These are phyloP conservation scores for Hypomecis atomaria DNA, from an alignment of 2,888 invertebrate species.

Conservation along the genomic window DNA sequence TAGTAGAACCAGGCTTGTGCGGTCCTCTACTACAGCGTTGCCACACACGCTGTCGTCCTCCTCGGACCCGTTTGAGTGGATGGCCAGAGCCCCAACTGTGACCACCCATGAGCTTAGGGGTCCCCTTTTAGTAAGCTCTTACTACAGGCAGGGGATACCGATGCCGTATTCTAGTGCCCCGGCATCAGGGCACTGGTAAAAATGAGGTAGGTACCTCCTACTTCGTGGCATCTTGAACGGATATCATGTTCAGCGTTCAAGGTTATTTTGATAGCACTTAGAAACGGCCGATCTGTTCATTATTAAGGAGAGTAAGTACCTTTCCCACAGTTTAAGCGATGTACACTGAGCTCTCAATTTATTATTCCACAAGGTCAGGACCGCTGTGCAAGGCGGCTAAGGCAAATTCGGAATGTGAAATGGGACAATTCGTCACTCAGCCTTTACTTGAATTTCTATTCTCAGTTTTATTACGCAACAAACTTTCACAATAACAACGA, in stretches of 20 bases:
- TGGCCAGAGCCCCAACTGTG: too few relatives aligned
- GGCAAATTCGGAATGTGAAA: slow-evolving; percentile 10
- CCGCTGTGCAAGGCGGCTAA: slow-evolving; percentile 3
- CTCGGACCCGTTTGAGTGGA: too few relatives aligned
- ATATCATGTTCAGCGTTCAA: background rate
- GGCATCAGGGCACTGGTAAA: too few relatives aligned
- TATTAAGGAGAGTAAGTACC: slow-evolving; percentile 13
- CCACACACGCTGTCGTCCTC: too few relatives aligned
- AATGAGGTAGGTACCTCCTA: too few relatives aligned
- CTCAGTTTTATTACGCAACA: background rate
- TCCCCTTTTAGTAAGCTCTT: too few relatives aligned
- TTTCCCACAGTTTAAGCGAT: background rate
- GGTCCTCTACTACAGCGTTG: too few relatives aligned
- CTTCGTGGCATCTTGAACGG: too few relatives aligned
- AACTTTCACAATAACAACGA: background rate
- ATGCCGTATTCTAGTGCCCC: too few relatives aligned
- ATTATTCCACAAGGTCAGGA: slow-evolving; percentile 26
- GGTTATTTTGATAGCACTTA: slow-evolving; percentile 1
- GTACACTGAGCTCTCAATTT: slow-evolving; percentile 14
- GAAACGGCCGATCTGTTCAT: slow-evolving; percentile 5
- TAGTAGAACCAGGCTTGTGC: too few relatives aligned
- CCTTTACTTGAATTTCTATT: background rate
- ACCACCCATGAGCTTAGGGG: too few relatives aligned
- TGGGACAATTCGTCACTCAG: slow-evolving; percentile 6
- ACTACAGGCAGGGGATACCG: too few relatives aligned